phyloP scores from a whole-genome alignment of 2,888 invertebrate genomes.

The Zygothrica quintamaculata region DNA sequence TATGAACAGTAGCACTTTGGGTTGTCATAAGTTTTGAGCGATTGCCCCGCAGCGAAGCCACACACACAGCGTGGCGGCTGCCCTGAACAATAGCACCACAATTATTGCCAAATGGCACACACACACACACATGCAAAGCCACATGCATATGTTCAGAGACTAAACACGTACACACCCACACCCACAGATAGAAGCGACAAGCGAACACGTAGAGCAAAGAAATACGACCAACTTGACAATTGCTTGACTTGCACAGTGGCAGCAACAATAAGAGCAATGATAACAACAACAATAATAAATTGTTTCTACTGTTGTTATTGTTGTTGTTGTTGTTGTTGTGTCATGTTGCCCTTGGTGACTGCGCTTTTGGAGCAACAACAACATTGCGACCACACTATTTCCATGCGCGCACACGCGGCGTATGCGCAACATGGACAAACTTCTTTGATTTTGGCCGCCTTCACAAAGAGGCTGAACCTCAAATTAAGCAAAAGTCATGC shows the following conservation, averaged over 20 bases:
- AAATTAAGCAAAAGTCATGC: constrained; percentile 72
- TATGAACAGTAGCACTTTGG: constrained; percentile 77
- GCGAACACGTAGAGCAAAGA: constrained; percentile 44
- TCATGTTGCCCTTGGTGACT: constrained; percentile 41
- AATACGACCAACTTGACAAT: constrained; percentile 60
- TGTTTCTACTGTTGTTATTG: constrained; percentile 7
- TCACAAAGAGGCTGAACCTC: constrained; percentile 20
- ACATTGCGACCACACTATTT: constrained; percentile 52
- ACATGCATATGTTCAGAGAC: constrained; percentile 3
- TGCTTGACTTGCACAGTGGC: constrained; percentile 51
- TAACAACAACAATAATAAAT: constrained; percentile 12
- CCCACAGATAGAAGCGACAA: constrained; percentile 34
- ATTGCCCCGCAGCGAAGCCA: constrained; percentile 79
- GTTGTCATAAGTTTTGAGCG: constrained; percentile 82
- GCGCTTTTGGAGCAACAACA: constrained; percentile 46
- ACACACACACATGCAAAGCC: constrained; percentile 30
- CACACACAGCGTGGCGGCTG: constrained; percentile 73
- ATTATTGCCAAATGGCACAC: constrained; percentile 77
- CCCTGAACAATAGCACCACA: constrained; percentile 67
- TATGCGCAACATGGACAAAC: constrained; percentile 72
- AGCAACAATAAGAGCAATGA: constrained; percentile 38
- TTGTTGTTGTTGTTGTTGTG: constrained; percentile 20
- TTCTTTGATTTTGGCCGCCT: constrained; percentile 71
- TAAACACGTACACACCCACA: constrained; percentile 42
- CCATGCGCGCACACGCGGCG: constrained; percentile 70